These are phyloP conservation scores for Pristiophorus japonicus DNA, from an alignment of 2,113 vertebrate species.

Conservation along the genomic window DNA sequence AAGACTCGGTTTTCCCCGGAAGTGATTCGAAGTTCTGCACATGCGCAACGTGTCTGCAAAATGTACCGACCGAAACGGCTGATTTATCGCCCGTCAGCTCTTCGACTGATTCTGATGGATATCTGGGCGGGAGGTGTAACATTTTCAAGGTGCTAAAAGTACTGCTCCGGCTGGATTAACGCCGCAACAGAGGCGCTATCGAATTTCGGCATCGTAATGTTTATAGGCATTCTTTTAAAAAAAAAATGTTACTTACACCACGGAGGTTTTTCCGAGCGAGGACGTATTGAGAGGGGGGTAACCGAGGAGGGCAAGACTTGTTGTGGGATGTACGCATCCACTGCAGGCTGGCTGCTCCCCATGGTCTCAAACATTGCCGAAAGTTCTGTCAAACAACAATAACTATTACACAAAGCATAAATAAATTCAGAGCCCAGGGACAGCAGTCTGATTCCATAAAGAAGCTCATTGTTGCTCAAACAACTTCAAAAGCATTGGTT, in stretches of 20 bases:
- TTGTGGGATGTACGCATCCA: slow-evolving; percentile 76
- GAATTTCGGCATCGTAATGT: no score
- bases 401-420: neutral
- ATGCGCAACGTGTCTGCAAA: no score
- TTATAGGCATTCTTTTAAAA: slow-evolving; percentile 38
- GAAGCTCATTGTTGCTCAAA: neutral
- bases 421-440: neutral
- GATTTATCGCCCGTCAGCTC: no score
- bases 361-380: slow-evolving; percentile 76
- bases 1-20: no score
- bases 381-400: slow-evolving; percentile 47
- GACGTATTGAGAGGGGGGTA: slow-evolving; percentile 60
- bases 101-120: no score
- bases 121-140: no score
- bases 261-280: slow-evolving; percentile 79
- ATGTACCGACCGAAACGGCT: no score
- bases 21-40: no score
- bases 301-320: slow-evolving; percentile 71
- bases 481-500: neutral
- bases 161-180: no score
- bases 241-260: slow-evolving; percentile 95
- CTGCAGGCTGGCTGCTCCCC: slow-evolving; percentile 65
- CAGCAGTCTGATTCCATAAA: neutral
- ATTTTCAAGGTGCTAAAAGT: no score
- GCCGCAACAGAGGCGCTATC: no score